Conservation (phyloP, 2,113 vertebrate genomes). For the Cepphus grylle region DNA sequence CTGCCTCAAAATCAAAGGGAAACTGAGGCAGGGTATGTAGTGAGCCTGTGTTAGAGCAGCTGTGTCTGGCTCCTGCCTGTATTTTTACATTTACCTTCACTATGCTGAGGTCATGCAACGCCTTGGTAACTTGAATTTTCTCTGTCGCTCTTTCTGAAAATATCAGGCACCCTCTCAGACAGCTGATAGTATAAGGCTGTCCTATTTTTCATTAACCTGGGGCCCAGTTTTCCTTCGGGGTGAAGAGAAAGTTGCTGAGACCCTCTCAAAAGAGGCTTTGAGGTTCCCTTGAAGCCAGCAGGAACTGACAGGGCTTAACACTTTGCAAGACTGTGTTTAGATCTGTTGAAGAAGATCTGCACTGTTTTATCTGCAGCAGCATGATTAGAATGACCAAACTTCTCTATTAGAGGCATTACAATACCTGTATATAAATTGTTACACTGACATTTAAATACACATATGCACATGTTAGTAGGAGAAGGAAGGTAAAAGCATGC, state of each 20-base stretch:
- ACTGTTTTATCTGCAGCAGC: background rate
- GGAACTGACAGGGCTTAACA: background rate
- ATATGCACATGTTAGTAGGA: fast-evolving
- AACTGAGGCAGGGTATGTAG: background rate
- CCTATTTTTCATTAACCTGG: conserved; percentile 31
- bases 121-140: background rate
- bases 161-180: background rate
- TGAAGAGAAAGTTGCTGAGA: background rate
- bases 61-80: fast-evolving
- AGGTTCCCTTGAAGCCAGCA: background rate
- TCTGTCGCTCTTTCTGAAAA: background rate
- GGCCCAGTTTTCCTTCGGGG: background rate
- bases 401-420: background rate
- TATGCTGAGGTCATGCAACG: background rate
- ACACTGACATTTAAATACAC: background rate
- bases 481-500: background rate
- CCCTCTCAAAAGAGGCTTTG: background rate
- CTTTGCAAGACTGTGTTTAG: background rate
- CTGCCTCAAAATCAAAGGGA: background rate
- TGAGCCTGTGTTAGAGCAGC: background rate
- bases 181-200: background rate
- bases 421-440: background rate
- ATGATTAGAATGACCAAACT: background rate
- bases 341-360: background rate
- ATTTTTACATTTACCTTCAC: background rate